Base-by-base conservation (phyloP, 2,888 invertebrate genomes). In the Parascotia fuliginaria region DNA sequence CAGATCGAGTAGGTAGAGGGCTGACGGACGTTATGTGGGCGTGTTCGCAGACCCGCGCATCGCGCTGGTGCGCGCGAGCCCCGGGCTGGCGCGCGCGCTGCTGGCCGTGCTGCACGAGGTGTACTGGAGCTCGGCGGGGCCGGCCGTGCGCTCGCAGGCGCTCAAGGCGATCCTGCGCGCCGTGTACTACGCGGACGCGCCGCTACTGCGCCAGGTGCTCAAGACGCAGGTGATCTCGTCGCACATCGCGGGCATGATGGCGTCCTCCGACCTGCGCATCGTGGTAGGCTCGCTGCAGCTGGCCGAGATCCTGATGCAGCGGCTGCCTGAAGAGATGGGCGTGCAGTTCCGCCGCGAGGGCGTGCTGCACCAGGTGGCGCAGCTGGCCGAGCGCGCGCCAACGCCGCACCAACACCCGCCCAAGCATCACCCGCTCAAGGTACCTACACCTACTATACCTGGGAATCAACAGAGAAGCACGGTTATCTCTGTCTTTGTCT, bases 241-340 rank as follows among this genome's bases (percentile, higher is more conserved):
- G 71, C 98, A 99, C 87, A 97, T 99, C 79, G 99, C 99, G 22
- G 98, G 98, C 50, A 99, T 99, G 98, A 95, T 99, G 95, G 98
- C 98, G 0, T 98, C 98, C 3, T 97, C 96, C 81, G 99, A 99
- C 92, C 93, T 99, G 57, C 95, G 98, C 76, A 98, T 99, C 77
- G 98, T 99, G 33, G 98, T 99, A 39, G 98, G 98, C 43, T 98
- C 99, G 32, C 92, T 99, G 42, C 99, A 99, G 91, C 96, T 99
- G 95, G 98, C 98, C 3, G 97, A 98, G 85, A 97, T 99, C 69
- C 92, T 99, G 55, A 98, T 99, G 97, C 96, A 97, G 84, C 98
- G 99, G 77, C 90, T 99, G 70, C 98, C 99, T 0, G 97, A 98
- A 60, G 96, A 98, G 48, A 99, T 99, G 93, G 96, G 96, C 39